These are phyloP conservation scores for Patella ulyssiponensis DNA, from an alignment of 2,888 invertebrate genomes.

Conservation along the genomic window DNA sequence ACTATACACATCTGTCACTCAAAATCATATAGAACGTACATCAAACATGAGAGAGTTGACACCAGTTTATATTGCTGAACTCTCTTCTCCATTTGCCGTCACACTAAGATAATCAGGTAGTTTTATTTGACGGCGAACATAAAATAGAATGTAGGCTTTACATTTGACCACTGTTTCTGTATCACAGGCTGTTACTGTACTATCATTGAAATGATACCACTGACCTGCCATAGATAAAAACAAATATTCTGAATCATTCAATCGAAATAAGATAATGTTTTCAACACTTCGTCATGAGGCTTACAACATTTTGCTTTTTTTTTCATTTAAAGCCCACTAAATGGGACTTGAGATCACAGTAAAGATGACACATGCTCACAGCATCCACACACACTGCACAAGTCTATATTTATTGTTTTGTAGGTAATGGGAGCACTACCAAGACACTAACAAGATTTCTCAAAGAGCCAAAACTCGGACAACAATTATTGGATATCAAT, in stretches of 20 bases:
- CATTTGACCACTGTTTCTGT: conserved; percentile 81
- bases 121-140: conserved; percentile 80
- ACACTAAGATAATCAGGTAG: conserved; percentile 57
- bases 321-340: neutral
- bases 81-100: conserved; percentile 14
- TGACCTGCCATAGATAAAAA: conserved; percentile 72
- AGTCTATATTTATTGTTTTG: too few relatives aligned
- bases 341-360: too few relatives aligned
- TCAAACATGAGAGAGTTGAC: too few relatives aligned
- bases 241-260: conserved; percentile 13
- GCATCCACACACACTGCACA: too few relatives aligned
- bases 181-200: conserved; percentile 82
- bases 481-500: too few relatives aligned
- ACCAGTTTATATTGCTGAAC: neutral
- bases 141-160: conserved; percentile 89
- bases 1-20: too few relatives aligned
- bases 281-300: neutral
- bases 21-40: too few relatives aligned
- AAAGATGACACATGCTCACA: too few relatives aligned
- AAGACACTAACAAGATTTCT: too few relatives aligned
- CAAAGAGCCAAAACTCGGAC: too few relatives aligned
- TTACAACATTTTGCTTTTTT: neutral
- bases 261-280: neutral
- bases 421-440: too few relatives aligned
- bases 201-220: conserved; percentile 91